Evolutionary conservation across 2,113 vertebrate species (phyloP).

Genomic region (human (Homo sapiens)): GRCh38 chr6:111973001-111973500

Average conservation of each 20-base stretch:
- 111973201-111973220: constrained; percentile 60
- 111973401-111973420: not conserved
- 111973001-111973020: not conserved
- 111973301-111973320: not conserved
- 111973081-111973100: not conserved
- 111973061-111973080: not conserved
- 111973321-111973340: not conserved
- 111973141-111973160: constrained; percentile 33
- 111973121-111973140: not conserved
- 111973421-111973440: not conserved
- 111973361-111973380: not conserved
- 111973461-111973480: not conserved
- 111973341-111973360: not conserved
- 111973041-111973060: not conserved
- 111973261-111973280: constrained; percentile 66
- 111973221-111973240: constrained; percentile 66
- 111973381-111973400: not conserved
- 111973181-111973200: not conserved
- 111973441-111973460: not conserved
- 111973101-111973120: not conserved
- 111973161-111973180: constrained; percentile 28
- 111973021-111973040: not conserved
- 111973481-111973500: not conserved
- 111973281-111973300: constrained; percentile 62
- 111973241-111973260: constrained; percentile 62